phyloP scores from a whole-genome alignment of 1,140 invertebrate genomes.

The Lepidotrigona ventralis region DNA sequence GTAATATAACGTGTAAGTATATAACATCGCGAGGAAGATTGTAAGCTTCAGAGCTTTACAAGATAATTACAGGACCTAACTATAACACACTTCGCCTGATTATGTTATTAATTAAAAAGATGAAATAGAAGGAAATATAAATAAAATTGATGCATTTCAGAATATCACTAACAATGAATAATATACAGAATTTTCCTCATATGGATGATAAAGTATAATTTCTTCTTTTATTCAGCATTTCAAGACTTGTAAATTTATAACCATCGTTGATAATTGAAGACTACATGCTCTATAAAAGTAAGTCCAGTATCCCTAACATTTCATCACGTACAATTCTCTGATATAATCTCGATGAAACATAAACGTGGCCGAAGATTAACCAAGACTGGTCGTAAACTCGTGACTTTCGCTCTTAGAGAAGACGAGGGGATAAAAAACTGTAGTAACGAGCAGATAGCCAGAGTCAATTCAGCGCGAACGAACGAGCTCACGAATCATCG shows the following conservation, averaged over 20 bases:
- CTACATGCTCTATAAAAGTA: background rate
- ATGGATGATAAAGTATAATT: background rate
- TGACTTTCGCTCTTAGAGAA: background rate
- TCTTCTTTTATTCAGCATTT: too few relatives aligned
- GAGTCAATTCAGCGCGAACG: conserved; percentile 24
- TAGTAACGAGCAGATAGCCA: conserved; percentile 23
- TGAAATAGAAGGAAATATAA: background rate
- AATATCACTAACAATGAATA: background rate
- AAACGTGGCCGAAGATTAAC: background rate
- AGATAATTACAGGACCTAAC: background rate
- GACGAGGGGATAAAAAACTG: background rate
- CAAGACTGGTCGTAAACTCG: background rate
- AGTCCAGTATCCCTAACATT: background rate
- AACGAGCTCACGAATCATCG: conserved; percentile 10
- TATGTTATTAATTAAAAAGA: background rate
- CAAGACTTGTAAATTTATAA: background rate
- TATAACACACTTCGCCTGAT: too few relatives aligned
- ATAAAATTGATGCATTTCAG: background rate
- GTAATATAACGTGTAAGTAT: background rate
- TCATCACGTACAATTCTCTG: background rate
- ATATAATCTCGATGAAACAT: background rate
- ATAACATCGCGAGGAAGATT: background rate
- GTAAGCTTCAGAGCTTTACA: background rate
- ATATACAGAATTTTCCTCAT: background rate
- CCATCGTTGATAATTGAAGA: background rate